A percentile compares a stretch with the other conserved stretches of the same genome.
These are phyloP conservation scores for Lacanobia wlatinum DNA, from an alignment of 2,888 invertebrate species.

Conservation along the genomic window DNA sequence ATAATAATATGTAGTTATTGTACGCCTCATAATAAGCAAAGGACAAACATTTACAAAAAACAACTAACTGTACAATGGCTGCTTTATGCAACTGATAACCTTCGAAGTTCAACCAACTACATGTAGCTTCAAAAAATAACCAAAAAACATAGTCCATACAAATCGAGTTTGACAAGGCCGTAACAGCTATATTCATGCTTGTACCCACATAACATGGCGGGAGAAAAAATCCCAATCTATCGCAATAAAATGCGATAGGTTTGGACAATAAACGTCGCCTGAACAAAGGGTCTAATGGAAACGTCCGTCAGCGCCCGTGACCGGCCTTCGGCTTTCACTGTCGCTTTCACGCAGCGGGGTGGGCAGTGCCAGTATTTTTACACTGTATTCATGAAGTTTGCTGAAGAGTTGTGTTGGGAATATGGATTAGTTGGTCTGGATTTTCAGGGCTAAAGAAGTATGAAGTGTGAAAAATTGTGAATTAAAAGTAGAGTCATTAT, in stretches of 20 bases:
- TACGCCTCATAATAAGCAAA: too few relatives aligned
- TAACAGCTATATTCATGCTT: slow-evolving; percentile 50
- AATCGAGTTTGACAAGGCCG: slow-evolving; percentile 51
- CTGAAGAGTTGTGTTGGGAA: too few relatives aligned
- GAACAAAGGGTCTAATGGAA: slow-evolving; percentile 71
- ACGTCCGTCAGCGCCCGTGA: slow-evolving; percentile 64
- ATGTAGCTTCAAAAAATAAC: background rate
- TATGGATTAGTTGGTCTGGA: too few relatives aligned
- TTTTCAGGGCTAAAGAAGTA: too few relatives aligned
- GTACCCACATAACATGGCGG: slow-evolving; percentile 49
- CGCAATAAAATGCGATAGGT: slow-evolving; percentile 60
- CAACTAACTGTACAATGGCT: too few relatives aligned
- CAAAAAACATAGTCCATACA: slow-evolving; percentile 18
- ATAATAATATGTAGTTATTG: too few relatives aligned
- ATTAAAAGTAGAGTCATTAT: too few relatives aligned
- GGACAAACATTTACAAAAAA: too few relatives aligned
- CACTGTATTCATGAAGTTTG: too few relatives aligned
- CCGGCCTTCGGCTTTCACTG: slow-evolving; percentile 43
- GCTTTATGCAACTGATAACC: background rate
- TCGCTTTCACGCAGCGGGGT: slow-evolving; percentile 20
- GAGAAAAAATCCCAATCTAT: slow-evolving; percentile 60
- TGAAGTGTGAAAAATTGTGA: too few relatives aligned
- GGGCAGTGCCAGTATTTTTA: too few relatives aligned
- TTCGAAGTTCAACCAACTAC: background rate
- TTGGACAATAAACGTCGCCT: slow-evolving; percentile 65